Evolutionary conservation across 2,888 invertebrate species (phyloP).

Genomic region (Polydrusus cervinus): DNA sequence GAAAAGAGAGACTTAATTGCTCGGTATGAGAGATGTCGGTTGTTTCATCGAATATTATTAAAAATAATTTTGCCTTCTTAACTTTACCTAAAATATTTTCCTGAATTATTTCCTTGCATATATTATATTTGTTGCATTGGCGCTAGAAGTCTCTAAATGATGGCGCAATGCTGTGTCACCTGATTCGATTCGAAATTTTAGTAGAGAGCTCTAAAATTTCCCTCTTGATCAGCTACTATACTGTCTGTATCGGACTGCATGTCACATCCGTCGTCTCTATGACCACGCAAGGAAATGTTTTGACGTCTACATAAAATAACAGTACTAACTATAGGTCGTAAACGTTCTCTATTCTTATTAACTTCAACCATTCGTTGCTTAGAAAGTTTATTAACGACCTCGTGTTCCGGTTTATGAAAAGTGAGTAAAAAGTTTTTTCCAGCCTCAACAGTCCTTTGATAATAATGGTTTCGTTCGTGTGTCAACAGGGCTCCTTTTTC

Average conservation of each 20-base stretch:
- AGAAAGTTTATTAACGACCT: neutral
- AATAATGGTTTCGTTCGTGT: neutral
- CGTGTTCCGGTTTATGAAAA: neutral
- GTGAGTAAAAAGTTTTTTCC: conserved; percentile 4
- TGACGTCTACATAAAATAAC: conserved; percentile 50
- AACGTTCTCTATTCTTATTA: conserved; percentile 46
- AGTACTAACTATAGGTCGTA: conserved; percentile 44
- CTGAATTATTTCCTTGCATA: conserved; percentile 21
- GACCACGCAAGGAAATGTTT: conserved; percentile 49
- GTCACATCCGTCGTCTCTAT: conserved; percentile 37
- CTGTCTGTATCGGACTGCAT: neutral
- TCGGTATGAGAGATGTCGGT: conserved; percentile 8
- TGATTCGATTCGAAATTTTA: conserved; percentile 32
- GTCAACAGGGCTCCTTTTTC: neutral
- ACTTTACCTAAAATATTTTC: conserved; percentile 23
- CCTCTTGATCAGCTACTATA: conserved; percentile 18
- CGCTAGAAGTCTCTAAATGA: conserved; percentile 36
- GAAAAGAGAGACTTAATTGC: conserved; percentile 1
- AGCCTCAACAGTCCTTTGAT: neutral
- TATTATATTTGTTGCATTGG: conserved; percentile 39
- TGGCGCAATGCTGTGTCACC: conserved; percentile 36
- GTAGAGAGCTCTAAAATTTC: conserved; percentile 39
- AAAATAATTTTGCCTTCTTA: conserved; percentile 19
- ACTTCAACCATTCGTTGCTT: conserved; percentile 25
- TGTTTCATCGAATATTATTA: conserved; percentile 15